phyloP scores from a whole-genome alignment of 1,140 invertebrate genomes.

The Tyrophagus putrescentiae region DNA sequence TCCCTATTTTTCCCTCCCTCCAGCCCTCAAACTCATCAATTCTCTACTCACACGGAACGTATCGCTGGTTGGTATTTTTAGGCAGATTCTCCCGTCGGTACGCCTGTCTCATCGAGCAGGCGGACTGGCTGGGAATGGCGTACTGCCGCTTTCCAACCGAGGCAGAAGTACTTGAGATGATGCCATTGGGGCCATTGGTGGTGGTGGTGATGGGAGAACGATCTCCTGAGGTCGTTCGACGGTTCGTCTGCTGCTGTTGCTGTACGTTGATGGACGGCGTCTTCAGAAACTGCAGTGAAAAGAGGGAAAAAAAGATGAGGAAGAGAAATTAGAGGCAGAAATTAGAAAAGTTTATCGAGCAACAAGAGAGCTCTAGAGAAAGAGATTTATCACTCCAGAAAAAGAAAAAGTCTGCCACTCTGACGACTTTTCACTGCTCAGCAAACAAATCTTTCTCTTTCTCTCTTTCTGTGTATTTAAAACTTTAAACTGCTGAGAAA shows the following conservation, averaged over 20 bases:
- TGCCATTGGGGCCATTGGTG: background rate
- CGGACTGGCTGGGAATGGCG: background rate
- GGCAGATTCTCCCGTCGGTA: background rate
- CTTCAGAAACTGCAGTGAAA: background rate
- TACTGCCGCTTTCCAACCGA: no score
- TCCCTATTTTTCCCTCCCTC: background rate
- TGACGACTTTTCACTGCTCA: no score
- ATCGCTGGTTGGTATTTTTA: slow-evolving; percentile 13
- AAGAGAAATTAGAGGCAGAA: background rate
- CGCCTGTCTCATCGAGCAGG: background rate
- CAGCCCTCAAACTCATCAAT: slow-evolving; percentile 1
- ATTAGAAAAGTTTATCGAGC: no score
- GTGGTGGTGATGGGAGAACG: background rate
- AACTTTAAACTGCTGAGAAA: background rate
- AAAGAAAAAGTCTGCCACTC: no score
- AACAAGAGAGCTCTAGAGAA: no score
- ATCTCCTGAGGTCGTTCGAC: background rate
- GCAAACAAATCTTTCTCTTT: no score
- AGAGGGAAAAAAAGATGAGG: background rate
- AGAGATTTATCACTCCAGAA: no score
- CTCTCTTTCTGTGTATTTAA: no score
- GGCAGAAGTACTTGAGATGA: background rate
- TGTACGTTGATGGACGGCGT: slow-evolving; percentile 6
- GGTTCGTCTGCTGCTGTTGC: background rate
- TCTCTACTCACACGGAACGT: slow-evolving; percentile 12